These are phyloP conservation scores for Caenorhabditis macrosperma DNA, from an alignment of 2,888 invertebrate genomes.

Conservation along the genomic window DNA sequence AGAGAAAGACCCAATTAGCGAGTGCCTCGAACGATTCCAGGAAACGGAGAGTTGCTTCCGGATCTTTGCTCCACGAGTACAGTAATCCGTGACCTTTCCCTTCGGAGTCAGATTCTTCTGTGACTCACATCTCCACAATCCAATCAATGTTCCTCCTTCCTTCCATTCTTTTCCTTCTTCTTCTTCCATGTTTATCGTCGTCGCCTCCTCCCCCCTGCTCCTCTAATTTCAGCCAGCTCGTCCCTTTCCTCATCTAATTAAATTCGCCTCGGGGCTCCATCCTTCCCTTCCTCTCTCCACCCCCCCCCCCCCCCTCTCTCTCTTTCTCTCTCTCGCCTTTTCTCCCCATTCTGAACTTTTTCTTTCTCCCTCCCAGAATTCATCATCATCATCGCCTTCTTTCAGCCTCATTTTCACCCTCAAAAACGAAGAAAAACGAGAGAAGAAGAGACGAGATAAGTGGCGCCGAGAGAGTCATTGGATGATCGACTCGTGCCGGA, in stretches of 20 bases:
- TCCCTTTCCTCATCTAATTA: constrained; percentile 54
- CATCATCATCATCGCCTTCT: not conserved
- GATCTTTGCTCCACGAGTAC: not conserved
- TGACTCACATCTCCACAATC: constrained; percentile 33
- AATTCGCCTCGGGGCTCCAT: constrained; percentile 51
- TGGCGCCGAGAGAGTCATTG: constrained; percentile 28
- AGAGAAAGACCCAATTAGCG: too few relatives aligned
- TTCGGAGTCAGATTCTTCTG: not conserved
- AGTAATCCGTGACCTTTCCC: not conserved
- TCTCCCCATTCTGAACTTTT: constrained; percentile 26
- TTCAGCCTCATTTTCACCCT: constrained; percentile 17
- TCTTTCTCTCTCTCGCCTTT: constrained; percentile 16
- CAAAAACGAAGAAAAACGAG: constrained; percentile 6
- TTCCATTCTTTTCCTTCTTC: constrained; percentile 18
- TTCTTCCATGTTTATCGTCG: constrained; percentile 34
- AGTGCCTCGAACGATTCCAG: not conserved
- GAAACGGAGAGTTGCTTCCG: not conserved
- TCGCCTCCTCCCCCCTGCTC: constrained; percentile 16
- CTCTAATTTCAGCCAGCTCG: constrained; percentile 53
- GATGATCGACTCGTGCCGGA: constrained; percentile 31
- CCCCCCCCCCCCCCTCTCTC: constrained; percentile 1
- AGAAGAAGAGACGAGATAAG: constrained; percentile 29
- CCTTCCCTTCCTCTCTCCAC: constrained; percentile 10
- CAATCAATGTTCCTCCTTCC: constrained; percentile 21
- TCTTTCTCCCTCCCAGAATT: constrained; percentile 11